Conservation (phyloP, 2,888 invertebrate species). For the Gymnosoma rotundatum region DNA sequence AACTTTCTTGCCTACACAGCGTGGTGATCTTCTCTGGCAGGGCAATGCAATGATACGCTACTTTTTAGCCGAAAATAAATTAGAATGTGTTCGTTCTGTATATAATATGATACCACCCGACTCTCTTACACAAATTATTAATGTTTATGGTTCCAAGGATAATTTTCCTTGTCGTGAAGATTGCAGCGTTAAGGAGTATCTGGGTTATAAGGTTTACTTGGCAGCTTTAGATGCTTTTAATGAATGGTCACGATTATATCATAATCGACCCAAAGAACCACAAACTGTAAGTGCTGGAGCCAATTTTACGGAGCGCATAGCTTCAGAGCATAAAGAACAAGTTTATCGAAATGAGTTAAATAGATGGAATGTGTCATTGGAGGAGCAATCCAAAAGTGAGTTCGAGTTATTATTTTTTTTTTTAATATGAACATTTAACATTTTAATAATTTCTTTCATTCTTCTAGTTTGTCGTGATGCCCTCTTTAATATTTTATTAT, state of each 20-base stretch:
- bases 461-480: conserved; percentile 88
- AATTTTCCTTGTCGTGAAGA: conserved; percentile 83
- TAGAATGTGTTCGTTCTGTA: conserved; percentile 91
- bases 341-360: conserved; percentile 90
- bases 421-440: neutral
- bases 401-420: neutral
- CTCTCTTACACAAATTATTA: conserved; percentile 84
- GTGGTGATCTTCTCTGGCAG: conserved; percentile 91
- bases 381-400: conserved; percentile 87
- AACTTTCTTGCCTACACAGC: conserved; percentile 89
- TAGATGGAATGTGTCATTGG: conserved; percentile 88
- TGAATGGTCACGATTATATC: conserved; percentile 93
- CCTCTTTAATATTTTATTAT: conserved; percentile 92
- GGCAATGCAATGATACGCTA: conserved; percentile 94
- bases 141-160: conserved; percentile 82
- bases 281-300: conserved; percentile 84
- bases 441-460: neutral
- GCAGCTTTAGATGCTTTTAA: conserved; percentile 94
- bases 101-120: conserved; percentile 88
- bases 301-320: conserved; percentile 93
- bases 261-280: conserved; percentile 89
- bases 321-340: conserved; percentile 91
- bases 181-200: conserved; percentile 88
- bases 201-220: conserved; percentile 93
- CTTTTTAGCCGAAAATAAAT: conserved; percentile 91